A percentile compares a stretch with the other conserved stretches of the same genome.
Conservation (phyloP, 2,113 vertebrate genomes). For the Chloroceryle aenea region DNA sequence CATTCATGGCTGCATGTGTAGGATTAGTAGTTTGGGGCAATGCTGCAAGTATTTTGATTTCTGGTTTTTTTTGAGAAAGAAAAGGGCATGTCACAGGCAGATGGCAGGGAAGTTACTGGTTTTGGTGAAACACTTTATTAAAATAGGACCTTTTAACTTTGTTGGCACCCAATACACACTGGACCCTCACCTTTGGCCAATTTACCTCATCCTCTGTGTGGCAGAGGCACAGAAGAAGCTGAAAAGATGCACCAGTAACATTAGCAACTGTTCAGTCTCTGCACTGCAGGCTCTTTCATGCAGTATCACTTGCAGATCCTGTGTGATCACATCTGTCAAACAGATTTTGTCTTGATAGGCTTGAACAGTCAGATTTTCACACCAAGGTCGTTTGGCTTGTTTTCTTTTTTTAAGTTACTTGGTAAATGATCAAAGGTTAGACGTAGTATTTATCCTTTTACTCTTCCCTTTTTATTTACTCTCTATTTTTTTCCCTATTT, state of each 20-base stretch:
- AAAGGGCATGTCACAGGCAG: not conserved
- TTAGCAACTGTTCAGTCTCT: not conserved
- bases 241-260: not conserved
- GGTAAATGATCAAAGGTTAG: not conserved
- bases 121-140: not conserved
- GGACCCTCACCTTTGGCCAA: not conserved
- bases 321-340: not conserved
- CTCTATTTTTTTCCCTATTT: no score
- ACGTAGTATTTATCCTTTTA: not conserved
- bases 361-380: not conserved
- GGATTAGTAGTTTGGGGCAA: not conserved
- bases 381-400: accelerated
- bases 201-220: not conserved
- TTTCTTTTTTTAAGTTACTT: not conserved
- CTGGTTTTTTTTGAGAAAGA: not conserved
- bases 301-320: not conserved
- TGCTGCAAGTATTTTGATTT: not conserved
- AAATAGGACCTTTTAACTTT: not conserved
- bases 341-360: not conserved
- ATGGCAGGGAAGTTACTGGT: not conserved
- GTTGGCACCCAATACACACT: accelerated
- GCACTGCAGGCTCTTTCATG: not conserved
- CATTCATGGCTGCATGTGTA: not conserved
- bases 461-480: no score
- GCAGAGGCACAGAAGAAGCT: not conserved